Conservation (phyloP, 1,140 invertebrate species). For the Diorhabda sublineata region DNA sequence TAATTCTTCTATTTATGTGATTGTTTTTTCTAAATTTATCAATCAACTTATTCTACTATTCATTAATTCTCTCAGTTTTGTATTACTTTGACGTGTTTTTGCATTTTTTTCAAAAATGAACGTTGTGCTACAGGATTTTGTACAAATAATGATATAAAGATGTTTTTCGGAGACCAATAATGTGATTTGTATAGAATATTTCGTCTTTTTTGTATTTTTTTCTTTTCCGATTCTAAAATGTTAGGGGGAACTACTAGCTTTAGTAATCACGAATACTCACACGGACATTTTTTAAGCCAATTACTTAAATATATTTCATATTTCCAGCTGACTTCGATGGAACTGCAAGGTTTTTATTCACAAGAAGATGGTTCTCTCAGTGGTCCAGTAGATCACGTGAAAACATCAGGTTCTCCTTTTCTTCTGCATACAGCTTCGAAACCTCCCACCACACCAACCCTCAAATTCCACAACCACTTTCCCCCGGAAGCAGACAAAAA, state of each 20-base stretch:
- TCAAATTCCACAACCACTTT: slow-evolving; percentile 89
- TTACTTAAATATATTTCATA: background rate
- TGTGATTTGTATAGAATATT: too few relatives aligned
- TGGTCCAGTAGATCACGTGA: slow-evolving; percentile 49
- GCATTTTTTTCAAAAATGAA: too few relatives aligned
- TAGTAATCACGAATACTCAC: too few relatives aligned
- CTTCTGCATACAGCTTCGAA: slow-evolving; percentile 65
- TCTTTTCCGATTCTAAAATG: background rate
- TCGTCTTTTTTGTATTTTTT: background rate
- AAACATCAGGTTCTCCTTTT: slow-evolving; percentile 70
- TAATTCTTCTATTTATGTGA: too few relatives aligned
- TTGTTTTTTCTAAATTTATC: too few relatives aligned
- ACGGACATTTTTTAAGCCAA: background rate
- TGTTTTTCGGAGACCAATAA: too few relatives aligned
- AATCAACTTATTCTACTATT: too few relatives aligned
- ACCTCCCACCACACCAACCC: slow-evolving; percentile 69
- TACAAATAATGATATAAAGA: too few relatives aligned
- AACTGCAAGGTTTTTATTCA: slow-evolving; percentile 78
- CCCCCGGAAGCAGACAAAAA: slow-evolving; percentile 74
- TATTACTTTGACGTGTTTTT: too few relatives aligned
- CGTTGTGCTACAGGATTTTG: too few relatives aligned
- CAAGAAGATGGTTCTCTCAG: slow-evolving; percentile 57
- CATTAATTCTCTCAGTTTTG: too few relatives aligned
- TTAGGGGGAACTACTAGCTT: too few relatives aligned
- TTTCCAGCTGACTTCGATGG: slow-evolving; percentile 64